Evolutionary conservation across 1,140 invertebrate genomes (phyloP), one percentile per base, ranked within the genome.

Genomic region (Lepidurus packardi): DNA sequence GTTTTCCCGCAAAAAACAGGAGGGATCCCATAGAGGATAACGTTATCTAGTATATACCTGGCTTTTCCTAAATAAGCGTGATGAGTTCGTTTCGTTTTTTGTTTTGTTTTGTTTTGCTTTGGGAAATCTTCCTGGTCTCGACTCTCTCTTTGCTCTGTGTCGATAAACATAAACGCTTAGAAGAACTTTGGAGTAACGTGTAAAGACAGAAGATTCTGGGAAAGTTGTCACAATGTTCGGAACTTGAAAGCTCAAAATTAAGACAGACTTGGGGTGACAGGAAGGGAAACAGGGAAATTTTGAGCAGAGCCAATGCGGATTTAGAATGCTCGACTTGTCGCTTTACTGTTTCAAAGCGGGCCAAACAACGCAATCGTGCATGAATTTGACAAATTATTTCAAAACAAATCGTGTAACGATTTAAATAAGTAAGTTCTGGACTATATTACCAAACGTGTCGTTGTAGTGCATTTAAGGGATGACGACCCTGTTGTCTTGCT

Each of bases 1-100:
- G 21, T 65, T 65, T 65, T 65, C 53, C 13, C 53, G 53, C 53
- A 65, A 65, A 65, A 65, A 65, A 65, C 21, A 65, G 6, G 53
- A 1, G 25, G 25, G 25, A 25, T 25, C 25, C 25, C 25, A 1
- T 1, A 25, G 25, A 65, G 6, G 53, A 21, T 34, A 34, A 34
- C 34, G 34, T 34, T 34, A 65, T 65, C 21, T n/a, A 65, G 1
- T 21, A 21, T 13, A 65, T 65, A 65, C 53, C 53, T n/a, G 16
- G 53, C 53, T 65, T 65, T 65, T 65, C 21, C 21, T 21, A 65
- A 34, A 34, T 34, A 34, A 13, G n/a, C 53, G 53, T 65, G 53
- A 65, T 65, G 10, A 16, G 16, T 11, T 47, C 53, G 53, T n/a
- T n/a, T 21, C 21, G 16, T 65, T 9, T 9, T 65, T 13, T 16